Conservation (phyloP, 1,140 invertebrate genomes). For the Daktulosphaira vitifoliae region DNA sequence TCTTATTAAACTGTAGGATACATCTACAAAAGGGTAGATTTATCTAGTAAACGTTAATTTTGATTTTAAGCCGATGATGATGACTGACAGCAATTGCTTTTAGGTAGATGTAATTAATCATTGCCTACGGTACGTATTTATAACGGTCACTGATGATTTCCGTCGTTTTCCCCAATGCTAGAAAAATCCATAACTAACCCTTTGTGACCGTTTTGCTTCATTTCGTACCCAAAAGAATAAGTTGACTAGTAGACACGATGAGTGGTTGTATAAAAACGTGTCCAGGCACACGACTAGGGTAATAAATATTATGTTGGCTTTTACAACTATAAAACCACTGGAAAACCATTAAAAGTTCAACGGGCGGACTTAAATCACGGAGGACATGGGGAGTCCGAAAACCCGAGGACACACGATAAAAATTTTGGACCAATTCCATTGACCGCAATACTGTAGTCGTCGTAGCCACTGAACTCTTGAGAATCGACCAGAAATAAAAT, state of each 20-base stretch:
- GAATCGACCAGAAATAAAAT: too few species aligned
- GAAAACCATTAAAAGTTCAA: conserved; percentile 32
- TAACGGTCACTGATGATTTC: not conserved
- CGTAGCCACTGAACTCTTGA: too few species aligned
- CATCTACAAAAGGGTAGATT: too few species aligned
- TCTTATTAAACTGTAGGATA: too few species aligned
- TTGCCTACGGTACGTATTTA: not conserved
- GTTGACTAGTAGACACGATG: too few species aligned
- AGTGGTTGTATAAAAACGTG: conserved; percentile 19
- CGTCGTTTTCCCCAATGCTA: not conserved
- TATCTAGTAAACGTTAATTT: conserved; percentile 14
- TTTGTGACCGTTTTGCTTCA: too few species aligned
- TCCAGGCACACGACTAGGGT: not conserved
- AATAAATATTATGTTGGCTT: too few species aligned
- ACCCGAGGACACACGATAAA: conserved; percentile 30
- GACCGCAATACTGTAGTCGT: conserved; percentile 3
- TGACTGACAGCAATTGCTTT: conserved; percentile 19
- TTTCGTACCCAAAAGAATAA: too few species aligned
- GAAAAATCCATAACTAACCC: not conserved
- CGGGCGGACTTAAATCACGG: conserved; percentile 31
- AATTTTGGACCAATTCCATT: conserved; percentile 28
- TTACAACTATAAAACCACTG: conserved; percentile 20
- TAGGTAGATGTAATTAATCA: conserved; percentile 14
- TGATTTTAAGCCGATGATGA: not conserved
- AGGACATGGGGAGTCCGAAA: not conserved